A percentile compares a stretch with the other conserved stretches of the same genome.
Evolutionary conservation across 2,113 vertebrate species (phyloP).

Genomic region (Takifugu bimaculatus): DNA sequence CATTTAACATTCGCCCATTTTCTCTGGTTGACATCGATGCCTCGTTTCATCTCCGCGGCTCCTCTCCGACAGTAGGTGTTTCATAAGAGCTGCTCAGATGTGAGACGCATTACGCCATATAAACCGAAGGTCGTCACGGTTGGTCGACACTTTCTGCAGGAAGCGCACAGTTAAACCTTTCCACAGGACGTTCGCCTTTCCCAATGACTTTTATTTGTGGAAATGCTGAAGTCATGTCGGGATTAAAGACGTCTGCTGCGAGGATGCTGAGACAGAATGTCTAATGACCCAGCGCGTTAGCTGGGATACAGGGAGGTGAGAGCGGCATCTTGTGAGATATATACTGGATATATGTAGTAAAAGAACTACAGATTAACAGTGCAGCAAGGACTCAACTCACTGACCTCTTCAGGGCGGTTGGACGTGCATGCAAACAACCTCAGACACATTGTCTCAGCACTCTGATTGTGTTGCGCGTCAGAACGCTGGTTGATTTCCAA

Average conservation of each 20-base stretch:
- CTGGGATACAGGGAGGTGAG: no score
- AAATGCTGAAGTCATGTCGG: constrained; percentile 9
- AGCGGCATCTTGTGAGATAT: no score
- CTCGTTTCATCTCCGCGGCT: constrained; percentile 6
- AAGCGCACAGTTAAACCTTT: neutral
- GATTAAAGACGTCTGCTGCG: constrained; percentile 22
- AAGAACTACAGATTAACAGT: no score
- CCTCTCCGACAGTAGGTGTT: constrained; percentile 33
- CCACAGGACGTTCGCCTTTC: constrained; percentile 14
- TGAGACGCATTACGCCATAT: constrained; percentile 25
- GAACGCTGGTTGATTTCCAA: no score
- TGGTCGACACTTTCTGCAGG: constrained; percentile 15
- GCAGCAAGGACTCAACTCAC: no score
- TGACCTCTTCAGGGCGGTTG: no score
- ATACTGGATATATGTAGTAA: no score
- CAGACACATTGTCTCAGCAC: no score
- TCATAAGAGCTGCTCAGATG: constrained; percentile 38
- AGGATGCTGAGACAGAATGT: constrained; percentile 1
- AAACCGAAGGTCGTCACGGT: constrained; percentile 19
- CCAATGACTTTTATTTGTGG: constrained; percentile 25
- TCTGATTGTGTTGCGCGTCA: no score
- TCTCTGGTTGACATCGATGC: neutral
- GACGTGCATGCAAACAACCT: no score
- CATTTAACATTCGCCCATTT: neutral
- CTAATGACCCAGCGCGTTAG: no score